Conservation (phyloP, 2,797 vertebrate species). For the Cetoscarus ocellatus region DNA sequence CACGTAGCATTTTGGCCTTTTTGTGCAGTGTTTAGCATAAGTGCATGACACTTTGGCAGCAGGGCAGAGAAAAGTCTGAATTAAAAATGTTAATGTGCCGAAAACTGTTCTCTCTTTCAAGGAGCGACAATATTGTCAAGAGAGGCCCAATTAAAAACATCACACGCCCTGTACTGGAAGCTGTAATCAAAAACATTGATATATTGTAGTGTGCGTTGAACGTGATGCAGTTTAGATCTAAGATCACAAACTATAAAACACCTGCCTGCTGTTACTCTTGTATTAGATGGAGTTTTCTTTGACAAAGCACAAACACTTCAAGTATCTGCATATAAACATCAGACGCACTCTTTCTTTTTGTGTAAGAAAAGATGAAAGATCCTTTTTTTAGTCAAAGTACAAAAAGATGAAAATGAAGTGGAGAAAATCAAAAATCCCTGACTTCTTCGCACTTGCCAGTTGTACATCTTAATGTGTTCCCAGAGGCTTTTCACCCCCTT, state of each 20-base stretch:
- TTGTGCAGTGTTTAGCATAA: conserved; percentile 5
- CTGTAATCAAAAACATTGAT: conserved; percentile 23
- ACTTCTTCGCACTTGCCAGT: conserved; percentile 80
- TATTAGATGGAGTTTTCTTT: conserved; percentile 65
- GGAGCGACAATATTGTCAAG: conserved; percentile 14
- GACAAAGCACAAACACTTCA: conserved; percentile 69
- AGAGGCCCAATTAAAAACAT: conserved; percentile 44
- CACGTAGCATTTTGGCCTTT: not conserved
- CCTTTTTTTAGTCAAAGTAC: conserved; percentile 73
- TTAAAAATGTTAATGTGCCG: conserved; percentile 1
- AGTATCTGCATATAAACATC: conserved; percentile 80
- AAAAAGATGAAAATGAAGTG: conserved; percentile 47
- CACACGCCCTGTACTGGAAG: conserved; percentile 25
- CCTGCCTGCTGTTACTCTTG: conserved; percentile 52
- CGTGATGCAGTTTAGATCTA: conserved; percentile 41
- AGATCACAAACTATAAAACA: conserved; percentile 44
- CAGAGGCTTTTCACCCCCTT: conserved; percentile 68
- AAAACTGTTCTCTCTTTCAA: conserved; percentile 12
- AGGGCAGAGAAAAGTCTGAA: conserved; percentile 8
- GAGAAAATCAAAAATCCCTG: conserved; percentile 50
- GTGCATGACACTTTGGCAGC: conserved; percentile 24
- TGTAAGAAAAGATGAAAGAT: conserved; percentile 78
- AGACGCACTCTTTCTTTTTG: conserved; percentile 60
- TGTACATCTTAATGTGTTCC: conserved; percentile 87
- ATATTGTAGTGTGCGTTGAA: conserved; percentile 14